Conservation (phyloP, 1,140 invertebrate species). For the Solenopsis fugax region DNA sequence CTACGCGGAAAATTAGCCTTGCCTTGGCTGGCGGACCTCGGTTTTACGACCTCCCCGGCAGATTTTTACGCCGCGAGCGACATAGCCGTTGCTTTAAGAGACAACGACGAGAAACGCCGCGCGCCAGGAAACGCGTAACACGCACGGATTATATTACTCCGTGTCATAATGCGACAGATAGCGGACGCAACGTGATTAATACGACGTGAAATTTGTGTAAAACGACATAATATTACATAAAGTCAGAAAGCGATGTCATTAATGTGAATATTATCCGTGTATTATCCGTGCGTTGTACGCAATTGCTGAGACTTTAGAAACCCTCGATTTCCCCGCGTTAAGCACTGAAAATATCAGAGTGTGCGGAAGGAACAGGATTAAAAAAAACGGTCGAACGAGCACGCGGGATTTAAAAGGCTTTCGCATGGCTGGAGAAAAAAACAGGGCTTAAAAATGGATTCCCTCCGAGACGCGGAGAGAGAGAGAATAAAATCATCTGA, state of each 20-base stretch:
- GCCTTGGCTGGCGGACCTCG: slow-evolving; percentile 22
- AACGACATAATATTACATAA: not conserved
- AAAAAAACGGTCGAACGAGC: slow-evolving; percentile 14
- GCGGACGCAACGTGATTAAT: slow-evolving; percentile 9
- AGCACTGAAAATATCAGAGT: slow-evolving; percentile 41
- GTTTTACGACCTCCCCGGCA: slow-evolving; percentile 49
- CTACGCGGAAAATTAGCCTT: slow-evolving; percentile 60
- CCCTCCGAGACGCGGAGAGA: slow-evolving; percentile 8
- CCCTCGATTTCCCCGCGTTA: slow-evolving; percentile 18
- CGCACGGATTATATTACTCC: slow-evolving; percentile 10
- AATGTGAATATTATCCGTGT: slow-evolving; percentile 7
- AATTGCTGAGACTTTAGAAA: not conserved
- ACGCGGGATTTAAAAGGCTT: slow-evolving; percentile 46
- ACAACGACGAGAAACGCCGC: not conserved
- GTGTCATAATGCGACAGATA: slow-evolving; percentile 11
- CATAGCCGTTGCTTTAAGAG: slow-evolving; percentile 21
- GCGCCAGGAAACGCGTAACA: not conserved
- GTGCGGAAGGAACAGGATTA: slow-evolving; percentile 33
- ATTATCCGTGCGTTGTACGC: not conserved
- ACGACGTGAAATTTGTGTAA: not conserved
- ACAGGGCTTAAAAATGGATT: slow-evolving; percentile 41
- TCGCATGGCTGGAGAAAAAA: slow-evolving; percentile 40
- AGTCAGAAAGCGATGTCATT: not conserved
- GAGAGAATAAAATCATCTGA: slow-evolving; percentile 32
- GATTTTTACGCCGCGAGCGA: slow-evolving; percentile 39